Evolutionary conservation across 23 tunicate species (phyloP).

Genomic region (Trididemnum miniatum): DNA sequence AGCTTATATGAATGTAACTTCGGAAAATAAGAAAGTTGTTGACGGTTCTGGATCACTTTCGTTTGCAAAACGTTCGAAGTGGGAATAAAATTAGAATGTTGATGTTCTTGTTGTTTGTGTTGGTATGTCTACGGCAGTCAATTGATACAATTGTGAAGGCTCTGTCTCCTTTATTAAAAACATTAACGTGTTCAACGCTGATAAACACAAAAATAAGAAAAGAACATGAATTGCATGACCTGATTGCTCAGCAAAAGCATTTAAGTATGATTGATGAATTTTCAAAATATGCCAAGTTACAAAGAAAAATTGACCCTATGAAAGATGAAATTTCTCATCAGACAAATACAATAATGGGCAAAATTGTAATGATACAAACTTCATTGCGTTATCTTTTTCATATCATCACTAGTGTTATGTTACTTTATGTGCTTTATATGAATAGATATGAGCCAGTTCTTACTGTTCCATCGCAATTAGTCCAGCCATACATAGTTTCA

Average conservation of each 20-base stretch:
- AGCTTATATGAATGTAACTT: conserved; percentile 73
- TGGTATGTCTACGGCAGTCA: conserved; percentile 20
- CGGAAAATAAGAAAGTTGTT: conserved; percentile 45
- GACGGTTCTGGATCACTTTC: conserved; percentile 45
- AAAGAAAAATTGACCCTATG: conserved; percentile 49
- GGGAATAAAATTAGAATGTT: conserved; percentile 75
- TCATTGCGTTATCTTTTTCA: conserved; percentile 19
- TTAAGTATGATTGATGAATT: conserved; percentile 76
- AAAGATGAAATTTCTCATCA: conserved; percentile 19
- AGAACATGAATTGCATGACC: conserved; percentile 25
- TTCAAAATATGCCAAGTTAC: conserved; percentile 68
- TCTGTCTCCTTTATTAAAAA: background rate
- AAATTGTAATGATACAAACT: background rate
- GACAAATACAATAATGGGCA: background rate
- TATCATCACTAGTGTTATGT: background rate
- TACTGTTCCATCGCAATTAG: conserved; percentile 12
- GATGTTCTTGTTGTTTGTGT: conserved; percentile 32
- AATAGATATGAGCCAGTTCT: conserved; percentile 57
- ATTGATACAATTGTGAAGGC: conserved; percentile 10
- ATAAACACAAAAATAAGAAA: background rate
- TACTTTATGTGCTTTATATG: conserved; percentile 17
- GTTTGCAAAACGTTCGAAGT: conserved; percentile 59
- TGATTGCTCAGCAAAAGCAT: conserved; percentile 18
- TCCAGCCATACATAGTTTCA: background rate
- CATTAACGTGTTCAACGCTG: background rate